Evolutionary conservation across 1,140 invertebrate species (phyloP).

Genomic region (Eufriesea mexicana): DNA sequence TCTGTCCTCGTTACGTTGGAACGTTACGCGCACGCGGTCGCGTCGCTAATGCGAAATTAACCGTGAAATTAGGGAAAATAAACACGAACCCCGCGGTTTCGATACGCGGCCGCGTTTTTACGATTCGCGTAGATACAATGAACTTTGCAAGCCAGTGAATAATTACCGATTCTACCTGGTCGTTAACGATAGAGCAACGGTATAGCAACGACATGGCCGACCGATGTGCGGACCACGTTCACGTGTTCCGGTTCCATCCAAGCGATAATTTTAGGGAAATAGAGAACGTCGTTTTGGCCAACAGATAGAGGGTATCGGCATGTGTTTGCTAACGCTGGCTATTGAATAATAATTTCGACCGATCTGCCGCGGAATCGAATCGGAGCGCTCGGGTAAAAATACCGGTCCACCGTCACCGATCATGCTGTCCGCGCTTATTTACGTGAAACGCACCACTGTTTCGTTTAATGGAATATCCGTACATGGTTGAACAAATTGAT

Average conservation of each 20-base stretch:
- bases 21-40: neutral
- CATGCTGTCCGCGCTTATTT: slow-evolving; percentile 5
- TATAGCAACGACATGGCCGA: neutral
- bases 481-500: neutral
- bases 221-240: neutral
- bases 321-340: slow-evolving; percentile 25
- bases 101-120: neutral
- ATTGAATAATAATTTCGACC: slow-evolving; percentile 36
- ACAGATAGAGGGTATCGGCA: neutral
- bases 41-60: neutral
- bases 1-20: neutral
- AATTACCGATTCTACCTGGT: neutral
- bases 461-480: slow-evolving; percentile 15
- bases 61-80: neutral
- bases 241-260: neutral
- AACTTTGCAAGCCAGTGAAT: neutral
- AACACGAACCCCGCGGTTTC: neutral
- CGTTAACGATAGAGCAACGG: neutral
- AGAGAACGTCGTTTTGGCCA: slow-evolving; percentile 12
- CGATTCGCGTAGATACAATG: neutral
- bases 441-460: neutral
- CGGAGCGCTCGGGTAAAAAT: neutral
- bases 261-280: slow-evolving; percentile 51
- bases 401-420: neutral
- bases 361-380: neutral